These are phyloP conservation scores for Hesperia comma DNA, from an alignment of 2,888 invertebrate species.

Conservation along the genomic window DNA sequence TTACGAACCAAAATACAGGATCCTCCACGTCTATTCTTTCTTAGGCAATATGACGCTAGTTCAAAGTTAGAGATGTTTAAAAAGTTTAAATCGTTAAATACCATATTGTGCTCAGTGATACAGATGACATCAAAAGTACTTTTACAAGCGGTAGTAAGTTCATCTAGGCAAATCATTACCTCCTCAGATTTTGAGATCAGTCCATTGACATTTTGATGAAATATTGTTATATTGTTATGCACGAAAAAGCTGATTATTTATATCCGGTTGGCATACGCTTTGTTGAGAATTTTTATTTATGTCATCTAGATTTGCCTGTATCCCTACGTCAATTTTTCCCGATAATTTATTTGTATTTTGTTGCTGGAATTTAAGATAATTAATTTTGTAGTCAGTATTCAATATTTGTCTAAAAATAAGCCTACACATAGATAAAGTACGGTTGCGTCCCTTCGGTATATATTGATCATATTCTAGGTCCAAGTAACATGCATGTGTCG, in stretches of 20 bases:
- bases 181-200: neutral
- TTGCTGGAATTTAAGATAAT: neutral
- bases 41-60: no score
- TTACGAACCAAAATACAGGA: no score
- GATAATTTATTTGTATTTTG: neutral
- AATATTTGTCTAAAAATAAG: neutral
- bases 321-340: neutral
- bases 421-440: no score
- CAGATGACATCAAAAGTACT: no score
- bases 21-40: no score
- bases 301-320: neutral
- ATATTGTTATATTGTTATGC: neutral
- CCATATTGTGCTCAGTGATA: no score
- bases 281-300: neutral
- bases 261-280: neutral
- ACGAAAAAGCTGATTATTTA: neutral
- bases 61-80: no score
- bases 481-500: no score
- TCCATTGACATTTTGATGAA: neutral
- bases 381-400: neutral
- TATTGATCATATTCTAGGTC: no score
- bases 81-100: no score
- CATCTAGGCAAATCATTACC: neutral
- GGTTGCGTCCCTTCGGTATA: no score
- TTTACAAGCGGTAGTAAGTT: neutral